Conservation (phyloP, 2,888 invertebrate species). For the Ptilodon capucinus region DNA sequence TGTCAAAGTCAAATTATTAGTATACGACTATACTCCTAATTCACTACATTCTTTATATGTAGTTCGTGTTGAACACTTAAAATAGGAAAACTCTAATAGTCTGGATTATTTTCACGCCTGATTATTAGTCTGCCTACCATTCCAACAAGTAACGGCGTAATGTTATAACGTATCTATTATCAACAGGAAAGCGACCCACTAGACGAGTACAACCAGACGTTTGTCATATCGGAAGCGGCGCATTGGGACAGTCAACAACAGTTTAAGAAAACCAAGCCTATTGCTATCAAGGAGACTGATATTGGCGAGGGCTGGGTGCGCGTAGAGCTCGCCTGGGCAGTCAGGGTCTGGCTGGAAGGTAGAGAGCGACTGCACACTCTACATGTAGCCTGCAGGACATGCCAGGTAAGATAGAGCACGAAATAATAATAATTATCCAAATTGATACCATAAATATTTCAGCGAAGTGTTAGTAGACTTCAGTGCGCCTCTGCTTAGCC, state of each 20-base stretch:
- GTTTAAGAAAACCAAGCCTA: conserved; percentile 89
- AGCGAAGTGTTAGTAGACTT: no score
- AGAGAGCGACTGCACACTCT: conserved; percentile 86
- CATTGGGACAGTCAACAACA: conserved; percentile 88
- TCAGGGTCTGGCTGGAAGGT: conserved; percentile 89
- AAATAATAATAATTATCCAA: background rate
- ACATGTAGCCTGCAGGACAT: conserved; percentile 90
- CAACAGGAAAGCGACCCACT: conserved; percentile 80
- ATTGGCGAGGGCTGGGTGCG: conserved; percentile 91
- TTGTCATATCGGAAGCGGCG: conserved; percentile 90
- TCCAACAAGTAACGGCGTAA: background rate
- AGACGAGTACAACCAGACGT: conserved; percentile 87
- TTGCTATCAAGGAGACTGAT: conserved; percentile 90
- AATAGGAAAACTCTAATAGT: no score
- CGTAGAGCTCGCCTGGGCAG: conserved; percentile 89
- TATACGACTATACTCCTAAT: no score
- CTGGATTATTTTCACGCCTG: no score
- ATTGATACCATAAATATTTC: no score
- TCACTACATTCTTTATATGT: no score
- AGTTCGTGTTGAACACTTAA: no score
- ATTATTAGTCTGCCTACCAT: background rate
- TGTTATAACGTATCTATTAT: background rate
- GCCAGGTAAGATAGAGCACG: conserved; percentile 80
- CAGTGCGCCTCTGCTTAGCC: no score
- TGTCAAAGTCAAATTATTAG: no score